Evolutionary conservation across 2,113 vertebrate genomes (phyloP).

Genomic region (Laterallus jamaicensis): DNA sequence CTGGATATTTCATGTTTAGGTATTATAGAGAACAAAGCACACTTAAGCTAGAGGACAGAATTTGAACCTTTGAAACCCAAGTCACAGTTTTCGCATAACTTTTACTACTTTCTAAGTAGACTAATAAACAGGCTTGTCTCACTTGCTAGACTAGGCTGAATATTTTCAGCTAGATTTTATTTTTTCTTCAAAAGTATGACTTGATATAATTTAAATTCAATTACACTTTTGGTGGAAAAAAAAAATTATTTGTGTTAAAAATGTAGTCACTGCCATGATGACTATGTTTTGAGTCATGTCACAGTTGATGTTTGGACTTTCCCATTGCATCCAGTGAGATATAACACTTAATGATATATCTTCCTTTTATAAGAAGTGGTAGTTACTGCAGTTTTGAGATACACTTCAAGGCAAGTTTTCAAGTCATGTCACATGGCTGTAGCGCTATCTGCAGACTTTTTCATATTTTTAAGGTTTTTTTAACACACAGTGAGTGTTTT

Average conservation of each 20-base stretch:
- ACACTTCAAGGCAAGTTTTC: neutral
- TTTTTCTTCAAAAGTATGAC: neutral
- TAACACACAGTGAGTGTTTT: neutral
- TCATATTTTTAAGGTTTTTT: neutral
- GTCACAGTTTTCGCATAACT: neutral
- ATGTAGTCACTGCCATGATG: neutral
- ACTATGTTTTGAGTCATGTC: neutral
- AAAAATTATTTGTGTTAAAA: neutral
- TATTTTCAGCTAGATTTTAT: neutral
- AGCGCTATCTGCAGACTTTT: neutral
- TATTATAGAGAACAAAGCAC: neutral
- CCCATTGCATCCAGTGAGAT: neutral
- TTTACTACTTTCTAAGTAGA: neutral
- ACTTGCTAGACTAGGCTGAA: neutral
- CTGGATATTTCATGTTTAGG: neutral
- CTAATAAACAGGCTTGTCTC: neutral
- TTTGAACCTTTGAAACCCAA: neutral
- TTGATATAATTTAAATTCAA: accelerated
- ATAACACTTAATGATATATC: neutral
- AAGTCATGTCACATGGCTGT: neutral
- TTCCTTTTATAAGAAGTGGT: neutral
- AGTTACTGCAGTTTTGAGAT: neutral
- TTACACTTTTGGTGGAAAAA: neutral
- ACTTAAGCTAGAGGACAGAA: neutral
- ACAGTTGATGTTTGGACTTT: neutral